A percentile compares a stretch with the other conserved stretches of the same genome.
phyloP scores from a whole-genome alignment of 2,113 vertebrate species.

The Penelope pileata region DNA sequence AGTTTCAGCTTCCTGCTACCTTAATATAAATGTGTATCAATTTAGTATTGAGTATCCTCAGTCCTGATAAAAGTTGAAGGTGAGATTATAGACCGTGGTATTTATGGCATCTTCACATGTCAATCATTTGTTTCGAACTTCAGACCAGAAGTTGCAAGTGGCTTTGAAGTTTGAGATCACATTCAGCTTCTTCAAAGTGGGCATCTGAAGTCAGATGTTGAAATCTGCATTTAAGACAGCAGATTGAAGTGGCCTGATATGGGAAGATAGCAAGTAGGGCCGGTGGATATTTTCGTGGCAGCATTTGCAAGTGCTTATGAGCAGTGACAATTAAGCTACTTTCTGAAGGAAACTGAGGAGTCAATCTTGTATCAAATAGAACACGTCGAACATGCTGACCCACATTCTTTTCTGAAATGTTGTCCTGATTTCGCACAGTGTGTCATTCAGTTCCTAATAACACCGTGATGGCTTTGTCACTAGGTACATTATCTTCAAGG shows the following conservation, averaged over 20 bases:
- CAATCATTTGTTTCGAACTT: not conserved
- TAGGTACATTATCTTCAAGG: not conserved
- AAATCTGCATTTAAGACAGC: not conserved
- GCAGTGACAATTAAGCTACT: not conserved
- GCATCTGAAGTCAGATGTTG: not conserved
- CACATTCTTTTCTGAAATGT: not conserved
- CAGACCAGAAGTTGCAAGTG: not conserved
- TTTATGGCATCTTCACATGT: not conserved
- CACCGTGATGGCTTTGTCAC: not conserved
- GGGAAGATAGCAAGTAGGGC: not conserved
- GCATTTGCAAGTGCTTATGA: not conserved
- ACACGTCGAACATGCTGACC: not conserved
- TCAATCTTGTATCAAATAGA: not conserved
- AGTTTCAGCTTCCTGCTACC: slow-evolving; percentile 62
- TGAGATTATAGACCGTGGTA: not conserved
- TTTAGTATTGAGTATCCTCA: slow-evolving; percentile 39
- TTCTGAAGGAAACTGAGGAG: not conserved
- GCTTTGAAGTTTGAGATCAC: not conserved
- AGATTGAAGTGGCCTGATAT: not conserved
- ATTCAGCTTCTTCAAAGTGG: not conserved
- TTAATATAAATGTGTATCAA: slow-evolving; percentile 65
- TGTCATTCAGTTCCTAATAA: not conserved
- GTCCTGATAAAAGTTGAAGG: slow-evolving; percentile 25
- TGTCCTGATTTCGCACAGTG: not conserved
- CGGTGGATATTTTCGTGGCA: not conserved